These are phyloP conservation scores for Drosophila prosaltans DNA, from an alignment of 1,140 invertebrate genomes.

Conservation along the genomic window DNA sequence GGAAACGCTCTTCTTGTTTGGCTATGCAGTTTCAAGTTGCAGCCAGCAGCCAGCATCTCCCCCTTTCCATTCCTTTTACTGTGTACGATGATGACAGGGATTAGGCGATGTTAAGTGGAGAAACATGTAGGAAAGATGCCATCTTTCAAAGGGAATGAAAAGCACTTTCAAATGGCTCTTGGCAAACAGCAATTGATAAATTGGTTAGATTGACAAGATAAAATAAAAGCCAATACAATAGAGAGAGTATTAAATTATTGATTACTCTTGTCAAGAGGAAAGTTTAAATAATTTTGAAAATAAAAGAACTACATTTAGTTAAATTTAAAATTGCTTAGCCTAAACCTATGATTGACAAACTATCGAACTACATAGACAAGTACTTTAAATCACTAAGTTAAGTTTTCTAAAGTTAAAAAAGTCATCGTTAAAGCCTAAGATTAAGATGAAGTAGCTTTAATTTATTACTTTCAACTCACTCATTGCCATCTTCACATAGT, in stretches of 20 bases:
- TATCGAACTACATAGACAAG: no score
- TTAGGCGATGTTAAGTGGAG: constrained; percentile 44
- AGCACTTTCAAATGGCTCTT: constrained; percentile 6
- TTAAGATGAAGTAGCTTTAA: no score
- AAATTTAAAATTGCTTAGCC: no score
- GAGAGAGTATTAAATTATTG: neutral
- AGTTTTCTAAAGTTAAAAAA: no score
- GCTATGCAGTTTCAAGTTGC: constrained; percentile 39
- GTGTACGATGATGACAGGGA: constrained; percentile 42
- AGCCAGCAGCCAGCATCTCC: no score
- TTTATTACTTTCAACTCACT: no score
- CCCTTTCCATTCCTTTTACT: neutral
- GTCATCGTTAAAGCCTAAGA: no score
- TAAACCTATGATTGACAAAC: no score
- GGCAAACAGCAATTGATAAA: constrained; percentile 11
- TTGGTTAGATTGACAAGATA: neutral
- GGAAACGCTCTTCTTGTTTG: constrained; percentile 24
- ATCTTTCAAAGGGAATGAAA: constrained; percentile 25
- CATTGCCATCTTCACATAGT: no score
- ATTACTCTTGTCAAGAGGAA: neutral
- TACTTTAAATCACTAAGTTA: no score
- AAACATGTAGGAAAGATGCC: constrained; percentile 20
- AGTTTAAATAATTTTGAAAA: neutral
- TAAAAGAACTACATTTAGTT: no score
- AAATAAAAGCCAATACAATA: neutral